Conservation (phyloP, 2,888 invertebrate species). For the Hydropsyche betteni region DNA sequence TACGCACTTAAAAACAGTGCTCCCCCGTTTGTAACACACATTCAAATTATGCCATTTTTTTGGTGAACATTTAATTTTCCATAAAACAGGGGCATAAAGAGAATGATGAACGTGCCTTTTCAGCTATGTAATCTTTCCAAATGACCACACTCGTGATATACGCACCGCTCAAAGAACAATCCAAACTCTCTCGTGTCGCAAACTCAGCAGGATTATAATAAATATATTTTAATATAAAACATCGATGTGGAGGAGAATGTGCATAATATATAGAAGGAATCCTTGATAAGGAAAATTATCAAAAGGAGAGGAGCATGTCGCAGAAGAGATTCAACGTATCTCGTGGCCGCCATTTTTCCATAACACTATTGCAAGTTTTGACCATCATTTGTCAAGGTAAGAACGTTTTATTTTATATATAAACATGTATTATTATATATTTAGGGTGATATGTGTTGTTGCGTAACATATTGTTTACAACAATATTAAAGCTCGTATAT, state of each 20-base stretch:
- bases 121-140: background rate
- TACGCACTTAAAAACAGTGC: slow-evolving; percentile 26
- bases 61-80: background rate
- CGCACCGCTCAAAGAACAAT: background rate
- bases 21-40: slow-evolving; percentile 10
- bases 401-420: slow-evolving; percentile 7
- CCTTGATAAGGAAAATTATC: slow-evolving; percentile 22
- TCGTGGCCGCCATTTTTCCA: slow-evolving; percentile 60
- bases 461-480: background rate
- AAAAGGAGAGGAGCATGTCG: slow-evolving; percentile 26
- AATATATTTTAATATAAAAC: background rate
- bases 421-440: background rate
- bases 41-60: slow-evolving; percentile 15
- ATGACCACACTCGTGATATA: background rate
- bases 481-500: background rate
- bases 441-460: background rate
- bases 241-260: background rate
- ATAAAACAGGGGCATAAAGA: background rate
- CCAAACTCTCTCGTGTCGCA: background rate
- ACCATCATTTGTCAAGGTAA: slow-evolving; percentile 71
- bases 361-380: slow-evolving; percentile 69
- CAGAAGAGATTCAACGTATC: slow-evolving; percentile 17
- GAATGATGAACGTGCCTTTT: slow-evolving; percentile 1
- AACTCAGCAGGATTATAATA: background rate
- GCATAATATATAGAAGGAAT: background rate